phyloP scores from a whole-genome alignment of 2,888 invertebrate species.

The Atrina japonica region DNA sequence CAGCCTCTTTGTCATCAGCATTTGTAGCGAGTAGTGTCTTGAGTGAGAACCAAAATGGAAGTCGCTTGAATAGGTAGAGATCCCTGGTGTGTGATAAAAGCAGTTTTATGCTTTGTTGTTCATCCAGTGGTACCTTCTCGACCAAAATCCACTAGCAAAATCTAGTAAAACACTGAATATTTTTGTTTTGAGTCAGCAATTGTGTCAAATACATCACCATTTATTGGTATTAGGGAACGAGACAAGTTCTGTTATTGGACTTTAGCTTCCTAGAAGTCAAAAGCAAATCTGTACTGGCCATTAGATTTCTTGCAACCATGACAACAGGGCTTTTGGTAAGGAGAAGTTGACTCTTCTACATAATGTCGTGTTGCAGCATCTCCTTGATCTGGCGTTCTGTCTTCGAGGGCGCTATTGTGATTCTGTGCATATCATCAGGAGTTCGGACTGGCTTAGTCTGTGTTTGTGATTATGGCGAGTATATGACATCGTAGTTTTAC shows the following conservation, averaged over 20 bases:
- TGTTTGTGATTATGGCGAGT: slow-evolving; percentile 2
- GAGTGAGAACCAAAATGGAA: slow-evolving; percentile 46
- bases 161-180: slow-evolving; percentile 35
- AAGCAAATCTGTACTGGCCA: slow-evolving; percentile 25
- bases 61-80: slow-evolving; percentile 41
- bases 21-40: slow-evolving; percentile 43
- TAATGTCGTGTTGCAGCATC: slow-evolving; percentile 22
- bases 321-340: slow-evolving; percentile 27
- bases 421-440: not conserved
- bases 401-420: not conserved
- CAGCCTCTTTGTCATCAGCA: slow-evolving; percentile 44
- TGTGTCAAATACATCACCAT: slow-evolving; percentile 40
- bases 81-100: slow-evolving; percentile 31
- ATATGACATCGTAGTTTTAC: slow-evolving; percentile 7
- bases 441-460: not conserved
- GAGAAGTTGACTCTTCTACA: slow-evolving; percentile 17
- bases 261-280: slow-evolving; percentile 24
- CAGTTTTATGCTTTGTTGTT: slow-evolving; percentile 32
- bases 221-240: slow-evolving; percentile 30
- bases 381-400: slow-evolving; percentile 8
- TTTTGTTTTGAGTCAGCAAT: slow-evolving; percentile 29
- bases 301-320: slow-evolving; percentile 16
- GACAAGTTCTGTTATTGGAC: slow-evolving; percentile 11
- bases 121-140: slow-evolving; percentile 4
- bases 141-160: slow-evolving; percentile 21